Percentiles rank a stretch among this genome's conserved stretches.
Evolutionary conservation across 2,113 vertebrate species (phyloP).

Genomic region (Chionodraco myersi): DNA sequence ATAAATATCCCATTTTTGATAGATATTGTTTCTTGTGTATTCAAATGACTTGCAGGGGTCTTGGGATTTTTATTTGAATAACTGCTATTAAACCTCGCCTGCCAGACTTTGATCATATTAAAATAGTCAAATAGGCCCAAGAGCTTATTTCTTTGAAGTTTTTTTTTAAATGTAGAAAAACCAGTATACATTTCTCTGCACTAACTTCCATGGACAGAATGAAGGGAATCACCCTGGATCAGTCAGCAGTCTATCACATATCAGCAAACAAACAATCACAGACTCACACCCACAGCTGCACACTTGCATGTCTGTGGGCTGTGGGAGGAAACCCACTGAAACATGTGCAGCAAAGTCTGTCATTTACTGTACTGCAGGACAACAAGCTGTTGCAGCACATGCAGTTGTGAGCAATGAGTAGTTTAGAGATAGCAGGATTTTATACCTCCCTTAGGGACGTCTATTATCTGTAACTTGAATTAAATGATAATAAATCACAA

Average conservation of each 20-base stretch:
- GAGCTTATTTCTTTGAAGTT: constrained; percentile 8
- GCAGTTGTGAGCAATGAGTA: constrained; percentile 10
- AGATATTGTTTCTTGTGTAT: background rate
- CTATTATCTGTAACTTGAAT: constrained; percentile 38
- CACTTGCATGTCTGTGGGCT: constrained; percentile 9
- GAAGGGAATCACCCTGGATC: constrained; percentile 26
- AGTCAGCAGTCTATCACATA: constrained; percentile 11
- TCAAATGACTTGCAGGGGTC: background rate
- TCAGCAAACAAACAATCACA: constrained; percentile 14
- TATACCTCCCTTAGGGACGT: background rate
- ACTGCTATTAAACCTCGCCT: background rate
- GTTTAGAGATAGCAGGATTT: constrained; percentile 3
- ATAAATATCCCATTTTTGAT: background rate
- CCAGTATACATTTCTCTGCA: constrained; percentile 7
- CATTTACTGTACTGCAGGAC: constrained; percentile 8
- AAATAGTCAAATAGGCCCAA: background rate
- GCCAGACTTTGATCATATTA: background rate
- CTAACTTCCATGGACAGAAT: background rate
- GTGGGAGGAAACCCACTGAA: constrained; percentile 48
- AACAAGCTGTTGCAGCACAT: constrained; percentile 19
- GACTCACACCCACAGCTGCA: constrained; percentile 38
- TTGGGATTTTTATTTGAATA: background rate
- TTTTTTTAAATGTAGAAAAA: constrained; percentile 6
- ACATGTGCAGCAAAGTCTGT: constrained; percentile 15
- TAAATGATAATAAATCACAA: constrained; percentile 38